phyloP scores from a whole-genome alignment of 35 echinoderm and acorn worm genomes.

The Apostichopus japonicus region DNA sequence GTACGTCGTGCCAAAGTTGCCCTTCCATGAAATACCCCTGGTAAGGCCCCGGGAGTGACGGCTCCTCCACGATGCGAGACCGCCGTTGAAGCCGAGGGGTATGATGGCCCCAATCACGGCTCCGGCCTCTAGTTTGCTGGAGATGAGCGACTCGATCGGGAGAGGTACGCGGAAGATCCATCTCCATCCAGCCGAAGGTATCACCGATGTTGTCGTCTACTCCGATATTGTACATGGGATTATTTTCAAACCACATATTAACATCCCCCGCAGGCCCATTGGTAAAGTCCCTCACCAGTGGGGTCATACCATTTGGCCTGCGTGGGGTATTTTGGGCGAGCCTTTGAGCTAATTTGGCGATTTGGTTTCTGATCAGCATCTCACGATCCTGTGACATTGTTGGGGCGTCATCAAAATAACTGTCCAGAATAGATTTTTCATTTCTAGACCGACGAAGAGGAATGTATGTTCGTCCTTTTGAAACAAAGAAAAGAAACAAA shows the following conservation, averaged over 20 bases:
- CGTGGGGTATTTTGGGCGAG: constrained; percentile 25
- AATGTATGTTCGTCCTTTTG: constrained; percentile 1
- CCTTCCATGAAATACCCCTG: constrained; percentile 56
- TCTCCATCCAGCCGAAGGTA: not conserved
- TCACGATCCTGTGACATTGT: not conserved
- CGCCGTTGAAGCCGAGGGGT: not conserved
- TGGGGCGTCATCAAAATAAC: not conserved
- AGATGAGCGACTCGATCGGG: not conserved
- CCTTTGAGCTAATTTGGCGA: constrained; percentile 25
- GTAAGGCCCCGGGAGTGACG: constrained; percentile 51
- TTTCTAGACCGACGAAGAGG: not conserved
- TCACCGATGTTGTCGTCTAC: constrained; percentile 49
- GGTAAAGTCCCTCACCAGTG: not conserved
- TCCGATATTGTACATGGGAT: constrained; percentile 51
- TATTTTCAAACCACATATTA: constrained; percentile 53
- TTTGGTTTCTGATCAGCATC: not conserved
- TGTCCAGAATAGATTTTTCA: constrained; percentile 1
- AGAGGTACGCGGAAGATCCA: not conserved
- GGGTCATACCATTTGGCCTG: not conserved
- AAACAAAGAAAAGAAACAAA: not conserved
- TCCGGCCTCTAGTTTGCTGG: not conserved
- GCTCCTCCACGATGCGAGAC: constrained; percentile 28
- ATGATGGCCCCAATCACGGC: not conserved
- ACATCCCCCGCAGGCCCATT: constrained; percentile 29
- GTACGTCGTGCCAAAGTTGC: constrained; percentile 37